Evolutionary conservation across 2,113 vertebrate genomes (phyloP).

Genomic region (Calyptommatus sinebrachiatus): DNA sequence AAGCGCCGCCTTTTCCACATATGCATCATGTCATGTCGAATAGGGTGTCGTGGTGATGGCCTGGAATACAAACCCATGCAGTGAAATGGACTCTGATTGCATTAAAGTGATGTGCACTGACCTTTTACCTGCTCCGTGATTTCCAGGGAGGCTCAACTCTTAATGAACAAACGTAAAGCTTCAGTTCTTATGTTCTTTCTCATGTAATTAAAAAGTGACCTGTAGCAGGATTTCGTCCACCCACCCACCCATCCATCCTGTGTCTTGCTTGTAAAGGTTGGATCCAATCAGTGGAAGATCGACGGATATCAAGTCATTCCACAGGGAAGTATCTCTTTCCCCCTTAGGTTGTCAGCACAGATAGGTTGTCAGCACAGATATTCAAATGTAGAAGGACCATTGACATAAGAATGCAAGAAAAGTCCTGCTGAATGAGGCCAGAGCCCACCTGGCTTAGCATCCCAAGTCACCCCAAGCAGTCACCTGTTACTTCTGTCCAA

Average conservation of each 20-base stretch:
- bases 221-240: neutral
- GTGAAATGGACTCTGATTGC: constrained; percentile 84
- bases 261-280: too few relatives aligned
- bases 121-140: constrained; percentile 73
- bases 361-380: neutral
- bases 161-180: constrained; percentile 21
- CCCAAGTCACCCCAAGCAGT: too few relatives aligned
- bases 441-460: too few relatives aligned
- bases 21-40: constrained; percentile 91
- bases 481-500: too few relatives aligned
- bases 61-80: constrained; percentile 70
- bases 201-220: neutral
- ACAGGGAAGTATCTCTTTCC: neutral
- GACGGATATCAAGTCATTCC: neutral
- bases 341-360: neutral
- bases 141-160: constrained; percentile 66
- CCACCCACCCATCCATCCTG: too few relatives aligned
- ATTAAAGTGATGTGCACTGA: constrained; percentile 77
- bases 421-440: too few relatives aligned
- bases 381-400: neutral
- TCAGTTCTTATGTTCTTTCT: neutral
- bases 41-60: constrained; percentile 73
- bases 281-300: neutral
- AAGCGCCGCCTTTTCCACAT: constrained; percentile 96
- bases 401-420: too few relatives aligned